Base-by-base conservation (phyloP, 2,797 vertebrate genomes). In the Sebastes iracundus region DNA sequence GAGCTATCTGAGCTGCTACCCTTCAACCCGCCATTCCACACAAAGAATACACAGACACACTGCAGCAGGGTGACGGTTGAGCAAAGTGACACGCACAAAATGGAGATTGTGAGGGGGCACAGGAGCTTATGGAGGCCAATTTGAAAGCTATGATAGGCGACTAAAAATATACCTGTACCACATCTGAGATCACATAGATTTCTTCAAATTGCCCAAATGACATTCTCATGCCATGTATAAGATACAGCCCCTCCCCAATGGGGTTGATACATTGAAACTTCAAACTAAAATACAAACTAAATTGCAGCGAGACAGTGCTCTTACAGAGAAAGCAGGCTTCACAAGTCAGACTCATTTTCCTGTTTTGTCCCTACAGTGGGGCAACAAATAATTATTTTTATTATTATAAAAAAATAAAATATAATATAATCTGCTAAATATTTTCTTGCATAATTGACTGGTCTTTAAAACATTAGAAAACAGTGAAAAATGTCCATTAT, bases 1-100 rank as follows among this genome's bases (percentile, higher is more conserved):
- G 93, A 93, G 93, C 95, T 96, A 96, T 96, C 96, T 90, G 87
- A 93, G 88, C 82, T 49, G 85, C 83, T 90, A 85, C 92, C 91
- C 88, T 91, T 93, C 92, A 92, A 59, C 87, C 93, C 92, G 77
- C 93, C 93, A 94, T 94, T 91, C 90, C 92, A 91, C 72, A 78
- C 80, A 70, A 72, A 92, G 86, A 87, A 81, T 56, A 85, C 81
- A 62, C 88, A 81, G 76, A 84, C 92, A 68, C 89, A 28, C 64
- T 11, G 77, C 76, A 35, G 77, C 76, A 61, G 79, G 81, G 72
- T 71, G 80, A 86, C 89, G 33, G 87, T 81, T 69, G 81, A 74
- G 87, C 68, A 66, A 74, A 81, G 86, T 83, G 72, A 80, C 84
- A 56, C 27, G 32, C 79, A 88, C 85, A 92, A 94, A 94, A 94